These are phyloP conservation scores for Limnothrissa miodon DNA, from an alignment of 2,113 vertebrate genomes.

Conservation along the genomic window DNA sequence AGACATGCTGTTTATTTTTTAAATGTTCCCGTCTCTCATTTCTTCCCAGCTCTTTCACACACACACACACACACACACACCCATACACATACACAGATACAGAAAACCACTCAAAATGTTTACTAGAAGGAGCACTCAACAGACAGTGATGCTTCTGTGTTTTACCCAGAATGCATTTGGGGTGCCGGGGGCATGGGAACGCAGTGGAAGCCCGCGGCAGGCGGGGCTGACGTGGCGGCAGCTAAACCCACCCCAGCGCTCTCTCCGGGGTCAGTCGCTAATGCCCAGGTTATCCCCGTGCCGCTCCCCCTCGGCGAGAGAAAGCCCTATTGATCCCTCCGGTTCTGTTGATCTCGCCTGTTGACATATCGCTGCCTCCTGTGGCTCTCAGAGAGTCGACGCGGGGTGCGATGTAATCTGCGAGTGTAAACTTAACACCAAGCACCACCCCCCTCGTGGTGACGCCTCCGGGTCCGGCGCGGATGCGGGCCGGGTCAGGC, in stretches of 20 bases:
- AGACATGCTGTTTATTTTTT: not conserved
- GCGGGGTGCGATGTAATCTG: slow-evolving; percentile 39
- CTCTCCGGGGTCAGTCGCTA: slow-evolving; percentile 31
- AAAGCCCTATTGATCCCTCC: slow-evolving; percentile 49
- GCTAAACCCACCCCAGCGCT: slow-evolving; percentile 28
- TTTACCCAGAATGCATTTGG: not conserved
- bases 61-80: too few relatives aligned
- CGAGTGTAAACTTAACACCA: slow-evolving; percentile 24
- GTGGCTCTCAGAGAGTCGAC: slow-evolving; percentile 36
- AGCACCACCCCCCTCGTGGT: not conserved
- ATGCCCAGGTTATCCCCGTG: slow-evolving; percentile 13
- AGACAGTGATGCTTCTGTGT: not conserved
- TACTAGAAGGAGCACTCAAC: not conserved
- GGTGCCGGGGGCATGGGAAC: slow-evolving; percentile 55
- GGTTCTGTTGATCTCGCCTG: slow-evolving; percentile 40
- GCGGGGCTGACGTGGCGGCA: not conserved
- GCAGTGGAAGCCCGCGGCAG: slow-evolving; percentile 44
- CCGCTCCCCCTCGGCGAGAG: slow-evolving; percentile 33
- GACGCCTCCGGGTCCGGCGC: not conserved
- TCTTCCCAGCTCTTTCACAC: not conserved
- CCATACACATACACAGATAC: not conserved
- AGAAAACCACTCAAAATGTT: not conserved
- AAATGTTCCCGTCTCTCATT: not conserved
- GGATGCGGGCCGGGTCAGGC: too few relatives aligned
- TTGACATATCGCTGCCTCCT: slow-evolving; percentile 44